Conservation (phyloP, 2,888 invertebrate genomes). For the Rhaphigaster nebulosa region DNA sequence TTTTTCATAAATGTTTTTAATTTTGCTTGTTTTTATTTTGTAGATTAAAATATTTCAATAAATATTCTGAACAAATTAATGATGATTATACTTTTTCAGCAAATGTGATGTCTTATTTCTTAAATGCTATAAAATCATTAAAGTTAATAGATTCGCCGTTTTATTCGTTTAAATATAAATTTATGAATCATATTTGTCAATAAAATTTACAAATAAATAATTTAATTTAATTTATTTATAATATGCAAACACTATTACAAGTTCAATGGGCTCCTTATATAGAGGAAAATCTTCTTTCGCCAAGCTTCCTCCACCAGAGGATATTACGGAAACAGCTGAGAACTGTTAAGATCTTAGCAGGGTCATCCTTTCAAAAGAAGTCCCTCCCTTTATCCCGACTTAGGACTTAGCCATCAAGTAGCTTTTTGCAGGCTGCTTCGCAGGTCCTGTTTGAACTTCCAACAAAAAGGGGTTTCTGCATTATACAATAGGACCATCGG, state of each 20-base stretch:
- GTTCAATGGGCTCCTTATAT: not conserved
- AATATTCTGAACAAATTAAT: too few species aligned
- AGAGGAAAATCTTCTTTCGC: not conserved
- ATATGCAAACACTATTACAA: not conserved
- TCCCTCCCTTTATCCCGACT: slow-evolving; percentile 5
- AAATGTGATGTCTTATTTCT: too few species aligned
- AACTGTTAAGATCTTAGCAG: not conserved
- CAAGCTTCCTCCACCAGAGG: not conserved
- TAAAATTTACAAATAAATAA: not conserved
- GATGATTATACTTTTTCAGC: too few species aligned
- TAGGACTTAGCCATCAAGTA: slow-evolving; percentile 13
- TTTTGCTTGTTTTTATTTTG: too few species aligned
- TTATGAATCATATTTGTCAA: not conserved
- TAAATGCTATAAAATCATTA: too few species aligned
- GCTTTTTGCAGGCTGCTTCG: not conserved
- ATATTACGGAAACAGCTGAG: slow-evolving; percentile 15
- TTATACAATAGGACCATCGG: not conserved
- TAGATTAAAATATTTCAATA: too few species aligned
- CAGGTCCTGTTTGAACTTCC: not conserved
- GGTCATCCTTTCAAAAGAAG: not conserved
- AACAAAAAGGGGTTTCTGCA: not conserved
- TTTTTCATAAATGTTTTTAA: too few species aligned
- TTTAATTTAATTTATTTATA: not conserved
- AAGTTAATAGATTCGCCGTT: too few species aligned
- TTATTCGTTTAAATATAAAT: not conserved